Conservation (phyloP, 2,888 invertebrate species). For the Cheiracanthium punctorium region DNA sequence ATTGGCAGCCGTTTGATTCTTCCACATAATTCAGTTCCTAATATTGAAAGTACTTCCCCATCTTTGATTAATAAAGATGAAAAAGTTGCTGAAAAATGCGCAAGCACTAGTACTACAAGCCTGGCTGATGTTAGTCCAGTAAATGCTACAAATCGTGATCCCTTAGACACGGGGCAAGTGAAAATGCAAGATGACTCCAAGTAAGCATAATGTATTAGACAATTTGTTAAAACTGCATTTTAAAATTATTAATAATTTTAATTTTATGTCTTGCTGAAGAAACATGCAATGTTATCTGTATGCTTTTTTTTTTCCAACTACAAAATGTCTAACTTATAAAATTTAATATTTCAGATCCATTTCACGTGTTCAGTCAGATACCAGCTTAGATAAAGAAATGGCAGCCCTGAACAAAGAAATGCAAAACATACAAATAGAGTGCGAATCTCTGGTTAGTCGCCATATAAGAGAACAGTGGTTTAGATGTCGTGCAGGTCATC, state of each 20-base stretch:
- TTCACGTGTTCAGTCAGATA: conserved; percentile 74
- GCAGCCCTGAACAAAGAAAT: conserved; percentile 80
- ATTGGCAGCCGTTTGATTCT: conserved; percentile 33
- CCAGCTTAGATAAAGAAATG: conserved; percentile 78
- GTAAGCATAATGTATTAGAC: conserved; percentile 41
- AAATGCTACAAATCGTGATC: conserved; percentile 25
- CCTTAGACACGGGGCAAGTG: conserved; percentile 16
- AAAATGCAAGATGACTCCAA: conserved; percentile 41
- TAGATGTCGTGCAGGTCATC: conserved; percentile 60
- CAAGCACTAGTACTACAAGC: conserved; percentile 61
- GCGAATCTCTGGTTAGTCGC: conserved; percentile 76
- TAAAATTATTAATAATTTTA: too few relatives aligned
- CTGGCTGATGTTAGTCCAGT: conserved; percentile 37
- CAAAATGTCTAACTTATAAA: too few relatives aligned
- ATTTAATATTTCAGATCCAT: conserved; percentile 30
- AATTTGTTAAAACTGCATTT: too few relatives aligned
- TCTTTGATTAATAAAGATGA: conserved; percentile 21
- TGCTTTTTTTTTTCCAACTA: too few relatives aligned
- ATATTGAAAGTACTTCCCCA: conserved; percentile 12
- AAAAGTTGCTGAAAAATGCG: conserved; percentile 52
- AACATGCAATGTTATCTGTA: too few relatives aligned
- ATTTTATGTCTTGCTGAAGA: too few relatives aligned
- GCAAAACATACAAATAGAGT: conserved; percentile 80
- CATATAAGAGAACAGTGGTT: conserved; percentile 66
- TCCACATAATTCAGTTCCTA: conserved; percentile 60